Conservation (phyloP, 2,888 invertebrate species). For the Drosophila engyochracea region DNA sequence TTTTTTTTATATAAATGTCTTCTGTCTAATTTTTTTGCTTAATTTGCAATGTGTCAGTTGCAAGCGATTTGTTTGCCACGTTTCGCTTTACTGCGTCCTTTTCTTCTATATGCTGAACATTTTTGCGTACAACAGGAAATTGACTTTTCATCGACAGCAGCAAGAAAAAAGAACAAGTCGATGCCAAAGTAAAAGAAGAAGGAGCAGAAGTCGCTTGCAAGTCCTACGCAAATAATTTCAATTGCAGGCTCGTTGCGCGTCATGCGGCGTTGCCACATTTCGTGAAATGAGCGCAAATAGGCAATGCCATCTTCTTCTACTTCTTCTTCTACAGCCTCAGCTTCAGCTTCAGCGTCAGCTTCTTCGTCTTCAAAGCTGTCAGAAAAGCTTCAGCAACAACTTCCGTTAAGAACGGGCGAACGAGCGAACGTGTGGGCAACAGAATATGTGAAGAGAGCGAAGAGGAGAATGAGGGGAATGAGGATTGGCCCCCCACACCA, state of each 20-base stretch:
- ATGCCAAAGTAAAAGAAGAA: background rate
- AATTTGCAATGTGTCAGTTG: conserved; percentile 76
- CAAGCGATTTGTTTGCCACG: conserved; percentile 39
- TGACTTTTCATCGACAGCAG: conserved; percentile 77
- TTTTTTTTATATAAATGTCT: background rate
- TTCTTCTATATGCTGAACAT: conserved; percentile 52
- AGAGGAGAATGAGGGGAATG: conserved; percentile 4
- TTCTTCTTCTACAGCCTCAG: conserved; percentile 5
- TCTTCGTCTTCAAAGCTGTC: conserved; percentile 55
- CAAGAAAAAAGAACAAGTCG: conserved; percentile 14
- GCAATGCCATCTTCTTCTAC: conserved; percentile 18
- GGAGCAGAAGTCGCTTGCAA: conserved; percentile 15
- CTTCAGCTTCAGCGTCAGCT: conserved; percentile 1
- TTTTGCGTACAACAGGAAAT: conserved; percentile 78
- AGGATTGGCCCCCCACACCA: conserved; percentile 33
- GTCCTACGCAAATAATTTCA: conserved; percentile 75
- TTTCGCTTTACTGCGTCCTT: background rate
- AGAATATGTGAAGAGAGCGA: background rate
- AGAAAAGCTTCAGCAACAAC: conserved; percentile 77
- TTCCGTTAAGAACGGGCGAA: conserved; percentile 58
- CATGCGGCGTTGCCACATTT: conserved; percentile 71
- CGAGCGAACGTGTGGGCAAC: conserved; percentile 6
- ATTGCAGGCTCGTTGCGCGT: conserved; percentile 54
- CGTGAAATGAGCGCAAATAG: conserved; percentile 39
- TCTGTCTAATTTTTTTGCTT: conserved; percentile 37